These are phyloP conservation scores for Limnothrissa miodon DNA, from an alignment of 2,113 vertebrate species.

Conservation along the genomic window DNA sequence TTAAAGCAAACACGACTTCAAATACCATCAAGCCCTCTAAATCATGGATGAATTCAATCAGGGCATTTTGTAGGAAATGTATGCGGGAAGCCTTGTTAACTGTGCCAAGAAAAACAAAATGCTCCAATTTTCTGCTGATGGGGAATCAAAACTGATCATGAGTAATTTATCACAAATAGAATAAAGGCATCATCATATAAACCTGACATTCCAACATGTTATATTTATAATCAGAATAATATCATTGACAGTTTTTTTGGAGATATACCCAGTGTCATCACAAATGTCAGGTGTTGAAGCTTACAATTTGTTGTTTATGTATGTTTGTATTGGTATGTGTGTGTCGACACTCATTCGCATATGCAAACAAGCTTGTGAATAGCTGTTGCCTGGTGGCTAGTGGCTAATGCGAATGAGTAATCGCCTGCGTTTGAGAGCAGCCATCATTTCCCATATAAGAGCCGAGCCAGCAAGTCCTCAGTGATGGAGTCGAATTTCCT, in stretches of 20 bases:
- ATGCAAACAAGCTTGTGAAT: not conserved
- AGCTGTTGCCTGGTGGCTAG: slow-evolving; percentile 29
- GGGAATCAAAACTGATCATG: slow-evolving; percentile 56
- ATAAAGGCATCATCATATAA: slow-evolving; percentile 13
- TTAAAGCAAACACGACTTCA: slow-evolving; percentile 63
- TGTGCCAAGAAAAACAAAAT: slow-evolving; percentile 53
- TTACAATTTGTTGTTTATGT: not conserved
- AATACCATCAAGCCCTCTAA: slow-evolving; percentile 55
- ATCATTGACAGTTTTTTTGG: slow-evolving; percentile 14
- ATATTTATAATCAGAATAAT: slow-evolving; percentile 14
- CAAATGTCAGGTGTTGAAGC: not conserved
- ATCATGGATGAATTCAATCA: slow-evolving; percentile 67
- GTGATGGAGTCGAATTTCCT: slow-evolving; percentile 52
- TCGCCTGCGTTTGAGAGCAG: slow-evolving; percentile 37
- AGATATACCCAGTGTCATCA: not conserved
- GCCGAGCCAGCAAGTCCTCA: slow-evolving; percentile 46
- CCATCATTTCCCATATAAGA: slow-evolving; percentile 49
- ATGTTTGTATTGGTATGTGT: not conserved
- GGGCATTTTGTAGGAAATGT: slow-evolving; percentile 59
- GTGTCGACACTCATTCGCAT: not conserved
- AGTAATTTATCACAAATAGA: slow-evolving; percentile 57
- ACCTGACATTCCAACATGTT: not conserved
- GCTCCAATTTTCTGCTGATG: slow-evolving; percentile 53
- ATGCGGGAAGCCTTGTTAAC: slow-evolving; percentile 58
- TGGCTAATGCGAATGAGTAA: slow-evolving; percentile 43